phyloP scores from a whole-genome alignment of 2,888 invertebrate species.

The Lepidonotus clava region DNA sequence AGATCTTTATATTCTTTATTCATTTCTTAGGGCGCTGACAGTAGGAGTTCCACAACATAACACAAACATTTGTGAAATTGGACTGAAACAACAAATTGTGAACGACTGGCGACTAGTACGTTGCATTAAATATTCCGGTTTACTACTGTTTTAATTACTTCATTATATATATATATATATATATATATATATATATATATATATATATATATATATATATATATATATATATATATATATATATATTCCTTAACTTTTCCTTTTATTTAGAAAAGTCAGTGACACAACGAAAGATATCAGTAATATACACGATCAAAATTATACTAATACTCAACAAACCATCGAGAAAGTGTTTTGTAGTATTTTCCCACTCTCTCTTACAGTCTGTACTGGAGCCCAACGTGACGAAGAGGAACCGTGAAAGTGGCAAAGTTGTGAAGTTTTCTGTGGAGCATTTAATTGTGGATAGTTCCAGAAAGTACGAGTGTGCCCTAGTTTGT shows the following conservation, averaged over 20 bases:
- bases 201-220: too few relatives aligned
- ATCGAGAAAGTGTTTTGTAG: not conserved
- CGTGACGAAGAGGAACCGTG: not conserved
- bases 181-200: too few relatives aligned
- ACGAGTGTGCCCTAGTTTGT: conserved; percentile 9
- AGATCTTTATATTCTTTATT: too few relatives aligned
- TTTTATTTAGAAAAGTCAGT: too few relatives aligned
- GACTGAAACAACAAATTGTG: not conserved
- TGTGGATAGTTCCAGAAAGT: not conserved
- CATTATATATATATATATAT: too few relatives aligned
- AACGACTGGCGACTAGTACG: not conserved
- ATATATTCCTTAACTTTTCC: too few relatives aligned
- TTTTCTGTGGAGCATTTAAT: not conserved
- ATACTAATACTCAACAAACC: not conserved
- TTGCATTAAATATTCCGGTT: not conserved
- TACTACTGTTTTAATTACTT: not conserved
- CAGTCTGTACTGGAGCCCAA: not conserved
- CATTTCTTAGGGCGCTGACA: conserved; percentile 32
- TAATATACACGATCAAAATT: not conserved
- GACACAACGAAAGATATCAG: too few relatives aligned
- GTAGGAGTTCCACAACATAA: not conserved
- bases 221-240: too few relatives aligned
- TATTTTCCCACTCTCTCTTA: not conserved
- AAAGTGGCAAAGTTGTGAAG: not conserved
- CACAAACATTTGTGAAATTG: not conserved